phyloP scores from a whole-genome alignment of 2,888 invertebrate species.

The Ischnura elegans region DNA sequence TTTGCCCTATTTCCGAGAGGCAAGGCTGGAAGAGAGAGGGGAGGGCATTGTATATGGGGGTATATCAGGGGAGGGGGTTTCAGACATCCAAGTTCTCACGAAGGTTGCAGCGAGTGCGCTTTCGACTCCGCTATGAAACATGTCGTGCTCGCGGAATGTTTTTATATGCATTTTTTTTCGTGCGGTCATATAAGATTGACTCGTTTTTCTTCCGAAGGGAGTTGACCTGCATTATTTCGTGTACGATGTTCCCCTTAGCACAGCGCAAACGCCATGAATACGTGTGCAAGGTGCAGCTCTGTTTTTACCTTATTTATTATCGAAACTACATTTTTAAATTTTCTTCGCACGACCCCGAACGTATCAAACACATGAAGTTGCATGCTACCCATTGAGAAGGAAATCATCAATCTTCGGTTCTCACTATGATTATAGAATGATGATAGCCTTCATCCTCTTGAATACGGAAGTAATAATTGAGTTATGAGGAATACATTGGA shows the following conservation, averaged over 20 bases:
- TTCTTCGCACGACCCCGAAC: neutral
- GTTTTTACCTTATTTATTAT: neutral
- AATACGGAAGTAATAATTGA: neutral
- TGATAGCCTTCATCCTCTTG: neutral
- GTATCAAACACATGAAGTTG: neutral
- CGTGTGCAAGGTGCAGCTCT: neutral
- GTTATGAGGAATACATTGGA: neutral
- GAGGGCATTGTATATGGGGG: neutral
- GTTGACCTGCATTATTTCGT: conserved; percentile 4
- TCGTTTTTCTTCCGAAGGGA: neutral
- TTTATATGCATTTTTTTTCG: neutral
- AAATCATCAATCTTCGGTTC: neutral
- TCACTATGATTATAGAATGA: neutral
- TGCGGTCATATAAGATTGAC: conserved; percentile 9
- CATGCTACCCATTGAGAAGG: neutral
- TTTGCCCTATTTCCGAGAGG: conserved; percentile 4
- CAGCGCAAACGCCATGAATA: neutral
- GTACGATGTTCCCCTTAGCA: neutral
- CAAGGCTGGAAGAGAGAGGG: neutral
- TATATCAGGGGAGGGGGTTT: neutral
- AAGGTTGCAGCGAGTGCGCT: conserved; percentile 8
- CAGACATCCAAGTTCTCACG: neutral
- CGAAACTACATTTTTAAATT: too few species aligned
- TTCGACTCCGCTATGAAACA: neutral
- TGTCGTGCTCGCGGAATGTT: neutral